Evolutionary conservation across 2,797 vertebrate species (phyloP), one percentile per base, ranked within the genome.

Genomic region (Pangasius djambal): DNA sequence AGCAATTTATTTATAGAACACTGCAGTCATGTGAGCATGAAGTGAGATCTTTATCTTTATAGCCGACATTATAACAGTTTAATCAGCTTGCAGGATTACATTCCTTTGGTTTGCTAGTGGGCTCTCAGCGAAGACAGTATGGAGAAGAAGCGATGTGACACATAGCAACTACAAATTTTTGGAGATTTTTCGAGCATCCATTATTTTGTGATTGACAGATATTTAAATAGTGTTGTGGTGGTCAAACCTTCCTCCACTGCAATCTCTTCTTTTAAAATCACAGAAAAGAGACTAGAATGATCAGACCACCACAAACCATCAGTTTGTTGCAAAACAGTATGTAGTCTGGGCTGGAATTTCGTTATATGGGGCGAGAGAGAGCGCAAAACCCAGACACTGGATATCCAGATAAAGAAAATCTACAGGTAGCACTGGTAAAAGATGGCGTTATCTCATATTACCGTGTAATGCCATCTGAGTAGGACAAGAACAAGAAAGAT

Each of bases 1-100:
- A 82, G 16, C 37, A 22, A 13, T 82, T n/a, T 82, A 81, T 82
- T 75, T 69, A 67, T 69, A 81, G 77, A 81, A 82, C 63, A 2
- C 22, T 34, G 31, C 59, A 37, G 44, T 87, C 57, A 87, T 34
- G 63, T 0, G 37, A 65, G 74, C 59, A 28, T 28, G 57, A 52
- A 48, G 72, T 52, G 63, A n/a, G 63, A 52, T 83, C 59, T 78
- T 67, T 37, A 63, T 87, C 25, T 50, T 48, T 18, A 37, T 13
- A 86, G 50, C 52, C 6, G 12, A 57, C 52, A 22, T 85, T 55
- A 67, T n/a, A 7, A 31, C 61, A 37, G 74, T 75, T 65, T 63
- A 34, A 52, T 65, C 57, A 86, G 72, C 37, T 48, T 8, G 44
- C 20, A 6, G 40, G 18, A 78, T 61, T 20, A 6, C 34, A 6